A percentile compares a stretch with the other conserved stretches of the same genome.
phyloP scores from a whole-genome alignment of 64 coral and sea anemone species.

The Porites lutea region DNA sequence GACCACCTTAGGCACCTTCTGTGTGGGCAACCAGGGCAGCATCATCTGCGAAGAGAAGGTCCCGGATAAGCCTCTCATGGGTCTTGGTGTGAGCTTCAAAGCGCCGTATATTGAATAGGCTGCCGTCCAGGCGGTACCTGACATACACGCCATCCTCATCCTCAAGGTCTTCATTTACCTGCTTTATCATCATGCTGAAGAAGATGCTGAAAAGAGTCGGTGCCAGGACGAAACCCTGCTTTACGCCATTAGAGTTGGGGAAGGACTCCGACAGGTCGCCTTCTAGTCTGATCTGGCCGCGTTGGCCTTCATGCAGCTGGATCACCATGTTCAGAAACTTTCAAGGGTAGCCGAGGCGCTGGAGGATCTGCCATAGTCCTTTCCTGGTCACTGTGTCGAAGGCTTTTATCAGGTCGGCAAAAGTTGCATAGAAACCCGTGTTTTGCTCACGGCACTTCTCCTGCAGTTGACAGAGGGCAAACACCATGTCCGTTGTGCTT shows the following conservation, averaged over 20 bases:
- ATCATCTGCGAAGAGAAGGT: too few relatives aligned
- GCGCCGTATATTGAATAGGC: too few relatives aligned
- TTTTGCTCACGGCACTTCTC: background rate
- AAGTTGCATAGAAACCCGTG: background rate
- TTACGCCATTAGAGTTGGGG: background rate
- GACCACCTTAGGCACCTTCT: too few relatives aligned
- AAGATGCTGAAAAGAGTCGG: conserved; percentile 23
- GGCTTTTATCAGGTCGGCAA: background rate
- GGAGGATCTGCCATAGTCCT: background rate
- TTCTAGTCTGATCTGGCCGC: background rate
- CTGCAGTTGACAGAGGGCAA: background rate
- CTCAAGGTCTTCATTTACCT: background rate
- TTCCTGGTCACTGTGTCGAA: background rate
- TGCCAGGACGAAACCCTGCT: conserved; percentile 50
- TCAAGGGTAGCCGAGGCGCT: background rate
- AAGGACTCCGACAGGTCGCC: conserved; percentile 5
- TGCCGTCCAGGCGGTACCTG: too few relatives aligned
- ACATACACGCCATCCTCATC: too few relatives aligned
- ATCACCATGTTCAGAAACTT: background rate
- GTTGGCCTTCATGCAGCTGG: background rate
- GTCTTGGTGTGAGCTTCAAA: too few relatives aligned
- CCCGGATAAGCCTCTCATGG: too few relatives aligned
- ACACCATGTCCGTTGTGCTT: background rate
- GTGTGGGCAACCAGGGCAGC: too few relatives aligned
- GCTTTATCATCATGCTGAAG: conserved; percentile 7